Conservation (phyloP, 2,888 invertebrate species). For the Meteorus cinctellus region DNA sequence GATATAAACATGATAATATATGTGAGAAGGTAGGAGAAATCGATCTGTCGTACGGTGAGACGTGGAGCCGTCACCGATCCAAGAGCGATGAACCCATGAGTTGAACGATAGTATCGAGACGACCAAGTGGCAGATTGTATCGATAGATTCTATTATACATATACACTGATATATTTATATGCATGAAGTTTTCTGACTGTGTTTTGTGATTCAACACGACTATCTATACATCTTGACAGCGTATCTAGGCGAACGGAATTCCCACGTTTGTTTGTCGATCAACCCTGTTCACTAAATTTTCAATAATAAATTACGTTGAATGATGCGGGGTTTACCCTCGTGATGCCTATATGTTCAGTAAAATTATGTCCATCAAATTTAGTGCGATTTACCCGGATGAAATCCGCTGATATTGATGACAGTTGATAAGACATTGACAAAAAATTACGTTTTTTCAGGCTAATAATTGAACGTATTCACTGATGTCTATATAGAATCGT, state of each 20-base stretch:
- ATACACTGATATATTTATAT: not conserved
- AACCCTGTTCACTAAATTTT: not conserved
- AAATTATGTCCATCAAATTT: no score
- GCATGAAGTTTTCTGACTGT: not conserved
- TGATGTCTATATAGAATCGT: no score
- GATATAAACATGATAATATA: not conserved
- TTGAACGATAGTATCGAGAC: constrained; percentile 30
- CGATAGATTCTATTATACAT: constrained; percentile 24
- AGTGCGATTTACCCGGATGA: no score
- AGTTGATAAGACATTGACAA: no score
- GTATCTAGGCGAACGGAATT: constrained; percentile 17
- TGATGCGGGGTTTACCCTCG: no score
- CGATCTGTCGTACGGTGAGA: constrained; percentile 31
- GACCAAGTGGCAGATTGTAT: constrained; percentile 39
- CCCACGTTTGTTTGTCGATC: constrained; percentile 27
- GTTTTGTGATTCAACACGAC: not conserved
- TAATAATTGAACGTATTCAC: no score
- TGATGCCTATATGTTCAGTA: no score
- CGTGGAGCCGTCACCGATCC: constrained; percentile 38
- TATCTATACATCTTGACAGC: constrained; percentile 21
- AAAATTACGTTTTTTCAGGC: no score
- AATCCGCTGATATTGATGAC: no score
- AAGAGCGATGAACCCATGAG: constrained; percentile 39
- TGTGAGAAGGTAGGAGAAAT: constrained; percentile 26
- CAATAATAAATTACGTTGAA: no score